Evolutionary conservation across 2,797 vertebrate species (phyloP), one percentile per base, ranked within the genome.

Genomic region (Luscinia luscinia): DNA sequence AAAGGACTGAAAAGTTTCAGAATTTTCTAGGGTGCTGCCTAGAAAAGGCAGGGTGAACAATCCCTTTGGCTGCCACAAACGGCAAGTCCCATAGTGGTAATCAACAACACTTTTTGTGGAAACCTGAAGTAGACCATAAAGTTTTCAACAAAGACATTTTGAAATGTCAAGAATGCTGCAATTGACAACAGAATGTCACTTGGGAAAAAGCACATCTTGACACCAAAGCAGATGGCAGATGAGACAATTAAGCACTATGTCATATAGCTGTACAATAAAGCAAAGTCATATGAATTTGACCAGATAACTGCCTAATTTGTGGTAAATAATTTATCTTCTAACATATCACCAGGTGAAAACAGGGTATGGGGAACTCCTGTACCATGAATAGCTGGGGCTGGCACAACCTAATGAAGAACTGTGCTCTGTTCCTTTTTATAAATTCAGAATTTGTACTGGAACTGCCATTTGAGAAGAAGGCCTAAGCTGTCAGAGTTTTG

Each of bases 181-280:
- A 90, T 49, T 93, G 95, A 84, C 91, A 96, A 90, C 91, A 93
- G 87, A 78, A 91, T 94, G 94, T 96, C 90, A 90, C 90, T 96
- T 49, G 91, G 83, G 72, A 57, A 73, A 85, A 88, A 90, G 67
- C 90, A 75, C 83, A 76, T 96, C 83, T 95, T 95, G 94, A 94
- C 93, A 93, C 93, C 52, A 72, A 94, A 95, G 77, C 96, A 95
- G 94, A 96, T 96, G 95, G 95, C 66, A 78, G 80, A 90, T 68
- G 80, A 96, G 69, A 91, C 93, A 95, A 86, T 84, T 92, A 91
- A 93, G 77, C 63, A 30, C 58, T 90, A 51, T 94, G 91, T 87
- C 87, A 93, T 11, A 1, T 81, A 84, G 59, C 58, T 67, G 36
- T 41, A 66, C 80, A 75, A 58, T 70, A 77, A 94, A 81, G 58